A percentile compares a stretch with the other conserved stretches of the same genome.
Conservation (phyloP, 2,113 vertebrate genomes). For the Tupaia chinensis region DNA sequence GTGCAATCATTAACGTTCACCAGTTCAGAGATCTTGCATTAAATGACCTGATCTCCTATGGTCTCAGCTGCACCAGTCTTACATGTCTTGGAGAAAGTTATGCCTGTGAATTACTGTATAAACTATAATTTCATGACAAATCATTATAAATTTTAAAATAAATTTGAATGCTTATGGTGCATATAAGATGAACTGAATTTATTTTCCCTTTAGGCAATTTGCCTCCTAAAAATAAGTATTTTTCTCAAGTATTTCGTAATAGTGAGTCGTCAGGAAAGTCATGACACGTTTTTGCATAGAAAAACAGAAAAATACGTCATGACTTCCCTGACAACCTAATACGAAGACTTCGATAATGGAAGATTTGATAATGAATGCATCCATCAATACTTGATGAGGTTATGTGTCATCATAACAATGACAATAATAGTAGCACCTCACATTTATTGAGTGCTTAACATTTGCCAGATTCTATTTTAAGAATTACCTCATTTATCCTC, state of each 20-base stretch:
- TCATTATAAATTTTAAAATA: background rate
- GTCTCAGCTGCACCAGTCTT: background rate
- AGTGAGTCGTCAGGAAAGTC: too few species aligned
- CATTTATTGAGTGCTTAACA: background rate
- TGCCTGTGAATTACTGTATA: background rate
- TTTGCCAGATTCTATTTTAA: background rate
- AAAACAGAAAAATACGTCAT: too few species aligned
- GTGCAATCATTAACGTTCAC: background rate
- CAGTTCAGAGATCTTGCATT: background rate
- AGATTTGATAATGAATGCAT: constrained; percentile 4
- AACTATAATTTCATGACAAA: background rate
- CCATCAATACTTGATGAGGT: background rate
- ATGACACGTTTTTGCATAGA: too few species aligned
- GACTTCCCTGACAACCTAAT: too few species aligned
- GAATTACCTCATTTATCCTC: background rate
- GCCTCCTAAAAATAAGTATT: background rate
- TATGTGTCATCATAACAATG: background rate
- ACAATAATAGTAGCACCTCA: background rate
- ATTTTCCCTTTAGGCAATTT: background rate
- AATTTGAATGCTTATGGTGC: background rate
- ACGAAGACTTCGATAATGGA: background rate
- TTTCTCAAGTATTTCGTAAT: constrained; percentile 39
- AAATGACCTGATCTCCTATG: background rate
- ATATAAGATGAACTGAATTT: background rate
- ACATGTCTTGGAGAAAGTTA: background rate